Base-by-base conservation (phyloP, 2,888 invertebrate species). In the Melieria picta region DNA sequence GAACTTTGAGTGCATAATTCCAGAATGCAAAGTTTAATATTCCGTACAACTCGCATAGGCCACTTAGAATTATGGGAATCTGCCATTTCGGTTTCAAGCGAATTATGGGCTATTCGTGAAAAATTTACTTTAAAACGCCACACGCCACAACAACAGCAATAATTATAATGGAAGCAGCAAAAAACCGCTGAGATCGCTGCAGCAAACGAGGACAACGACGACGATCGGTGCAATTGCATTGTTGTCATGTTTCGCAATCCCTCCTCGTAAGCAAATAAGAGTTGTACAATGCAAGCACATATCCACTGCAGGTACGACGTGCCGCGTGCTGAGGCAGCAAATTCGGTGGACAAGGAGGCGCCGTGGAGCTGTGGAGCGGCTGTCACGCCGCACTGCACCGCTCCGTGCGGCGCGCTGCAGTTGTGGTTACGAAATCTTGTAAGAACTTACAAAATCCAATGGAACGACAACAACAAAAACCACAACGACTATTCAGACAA, bases 181-280 rank as follows among this genome's bases (percentile, higher is more conserved):
- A 69, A 71, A 65, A 43, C 43, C 52, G 65, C 65, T 72, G 73
- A 58, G 57, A 69, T 65, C 61, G 70, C 74, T 69, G 47, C 72
- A 77, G 75, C 55, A 82, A 83, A 83, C 82, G 83, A 83, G 82
- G 82, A 82, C 82, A 82, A 81, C 56, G 47, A 56, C 63, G 63
- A 48, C 46, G 47, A 47, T 11, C 60, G 52, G n/a, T 45, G 80
- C 62, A 73, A 76, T 81, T 83, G 83, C 83, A 83, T 82, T 83
- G 82, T 83, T 83, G 82, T 81, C 83, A 83, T 83, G 80, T 83
- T 83, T 83, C 83, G 83, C 82, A 83, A 83, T 75, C 30, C 30
- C 30, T 30, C 30, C 30, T 30, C 30, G 30, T 30, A 30, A 30
- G 30, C 30, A 30, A 30, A 30, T 30, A 30, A 30, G 30, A 30